A percentile compares a stretch with the other conserved stretches of the same genome.
Conservation (phyloP, 2,888 invertebrate genomes). For the Trypoxylon attenuatum region DNA sequence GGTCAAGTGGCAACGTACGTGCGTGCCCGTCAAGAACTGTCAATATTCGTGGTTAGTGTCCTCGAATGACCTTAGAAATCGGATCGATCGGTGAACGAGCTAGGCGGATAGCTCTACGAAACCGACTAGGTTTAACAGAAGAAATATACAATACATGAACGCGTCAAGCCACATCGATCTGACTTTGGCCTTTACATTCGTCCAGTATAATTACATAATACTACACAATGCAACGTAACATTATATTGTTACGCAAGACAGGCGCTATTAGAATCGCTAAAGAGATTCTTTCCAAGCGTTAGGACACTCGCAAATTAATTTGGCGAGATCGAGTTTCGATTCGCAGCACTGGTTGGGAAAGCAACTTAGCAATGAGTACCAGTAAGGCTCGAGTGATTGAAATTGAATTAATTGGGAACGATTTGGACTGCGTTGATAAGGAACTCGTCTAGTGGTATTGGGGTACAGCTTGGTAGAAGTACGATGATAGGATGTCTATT, state of each 20-base stretch:
- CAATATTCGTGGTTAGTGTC: neutral
- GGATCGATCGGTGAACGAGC: constrained; percentile 32
- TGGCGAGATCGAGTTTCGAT: neutral
- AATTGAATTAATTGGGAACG: too few relatives aligned
- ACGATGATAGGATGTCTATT: too few relatives aligned
- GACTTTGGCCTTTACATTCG: constrained; percentile 43
- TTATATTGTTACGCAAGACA: constrained; percentile 37
- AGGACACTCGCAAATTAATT: constrained; percentile 31
- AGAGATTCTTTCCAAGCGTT: neutral
- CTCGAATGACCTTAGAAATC: constrained; percentile 1
- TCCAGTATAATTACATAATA: constrained; percentile 36
- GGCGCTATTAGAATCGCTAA: too few relatives aligned
- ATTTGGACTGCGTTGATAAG: too few relatives aligned
- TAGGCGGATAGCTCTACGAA: too few relatives aligned
- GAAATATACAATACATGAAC: constrained; percentile 21
- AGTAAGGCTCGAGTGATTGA: too few relatives aligned
- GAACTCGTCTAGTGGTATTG: too few relatives aligned
- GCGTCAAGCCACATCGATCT: constrained; percentile 36
- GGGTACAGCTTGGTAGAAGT: too few relatives aligned
- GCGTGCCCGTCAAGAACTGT: neutral
- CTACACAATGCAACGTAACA: constrained; percentile 41
- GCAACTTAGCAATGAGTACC: too few relatives aligned
- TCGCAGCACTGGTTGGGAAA: too few relatives aligned
- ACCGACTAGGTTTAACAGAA: too few relatives aligned
- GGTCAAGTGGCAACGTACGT: neutral